Base-by-base conservation (phyloP, 2,797 vertebrate genomes). In the Chiroxiphia lanceolata region DNA sequence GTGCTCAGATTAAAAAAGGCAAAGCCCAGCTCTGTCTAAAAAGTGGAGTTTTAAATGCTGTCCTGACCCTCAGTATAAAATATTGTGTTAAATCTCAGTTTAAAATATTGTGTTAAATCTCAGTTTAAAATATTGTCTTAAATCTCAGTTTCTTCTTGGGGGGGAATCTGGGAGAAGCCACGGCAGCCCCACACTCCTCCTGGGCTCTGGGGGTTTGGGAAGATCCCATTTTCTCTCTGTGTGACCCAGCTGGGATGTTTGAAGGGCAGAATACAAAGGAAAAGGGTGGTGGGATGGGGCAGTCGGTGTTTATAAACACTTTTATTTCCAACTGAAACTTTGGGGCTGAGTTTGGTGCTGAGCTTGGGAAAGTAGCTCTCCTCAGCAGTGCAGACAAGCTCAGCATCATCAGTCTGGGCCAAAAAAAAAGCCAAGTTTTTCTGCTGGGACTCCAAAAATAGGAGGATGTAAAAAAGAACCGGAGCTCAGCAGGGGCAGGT, bases 291-390 rank as follows among this genome's bases (percentile, higher is more conserved):
- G 5, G n/a, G 75, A 78, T 34, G 40, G 10, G 44, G 31, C n/a
- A 47, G 25, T 1, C 0, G 0, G 15, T 14, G 25, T 48, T 51
- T n/a, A 5, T 70, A 54, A 70, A 44, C 11, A 31, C 9, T 6
- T 40, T 8, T 26, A 9, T 38, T 65, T 13, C 21, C 45, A 91
- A 31, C 23, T 18, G 7, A n/a, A 36, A 27, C 15, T 69, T 18
- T 59, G 16, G 45, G 47, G 50, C 13, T 0, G 7, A 48, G 33
- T 8, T 12, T 12, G 29, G 40, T 27, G 57, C 74, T 45, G 56
- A n/a, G 23, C 8, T 9, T 15, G 34, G 50, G 38, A 80, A 61
- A 23, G 13, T 4, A 18, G 8, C 34, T 70, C 40, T 59, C 15
- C 13, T 44, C 42, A 36, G 2, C 7, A 44, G 67, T 16, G 34